A percentile compares a stretch with the other conserved stretches of the same genome.
Evolutionary conservation across 1,140 invertebrate genomes (phyloP).

Genomic region (Oscheius sp.): DNA sequence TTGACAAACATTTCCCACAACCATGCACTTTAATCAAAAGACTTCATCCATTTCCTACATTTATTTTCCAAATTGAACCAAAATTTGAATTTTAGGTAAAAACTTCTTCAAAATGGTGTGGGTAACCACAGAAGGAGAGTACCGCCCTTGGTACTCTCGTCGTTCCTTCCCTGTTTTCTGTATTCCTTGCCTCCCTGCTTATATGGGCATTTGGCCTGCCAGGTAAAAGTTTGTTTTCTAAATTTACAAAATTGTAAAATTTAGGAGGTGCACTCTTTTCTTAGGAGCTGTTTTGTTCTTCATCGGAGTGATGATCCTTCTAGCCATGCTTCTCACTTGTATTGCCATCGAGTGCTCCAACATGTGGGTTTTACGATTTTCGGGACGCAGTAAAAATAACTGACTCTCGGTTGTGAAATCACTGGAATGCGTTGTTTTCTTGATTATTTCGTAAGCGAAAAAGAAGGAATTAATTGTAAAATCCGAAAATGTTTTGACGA

Average conservation of each 20-base stretch:
- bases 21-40: no score
- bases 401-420: no score
- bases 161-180: slow-evolving; percentile 55
- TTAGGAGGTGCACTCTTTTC: slow-evolving; percentile 52
- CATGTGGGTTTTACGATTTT: slow-evolving; percentile 48
- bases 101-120: slow-evolving; percentile 17
- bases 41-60: no score
- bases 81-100: no score
- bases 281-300: slow-evolving; percentile 53
- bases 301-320: slow-evolving; percentile 54
- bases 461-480: no score
- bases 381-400: no score
- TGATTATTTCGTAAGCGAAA: no score
- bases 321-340: slow-evolving; percentile 54
- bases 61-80: no score
- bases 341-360: slow-evolving; percentile 55
- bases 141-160: slow-evolving; percentile 56
- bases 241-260: background rate
- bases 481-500: no score
- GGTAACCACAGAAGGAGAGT: slow-evolving; percentile 40
- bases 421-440: no score
- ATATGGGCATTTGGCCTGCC: slow-evolving; percentile 49
- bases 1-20: slow-evolving; percentile 6
- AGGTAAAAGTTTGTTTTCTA: slow-evolving; percentile 33
- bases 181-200: slow-evolving; percentile 55